Conservation (phyloP, 1,140 invertebrate species). For the Agraylea sexmaculata region DNA sequence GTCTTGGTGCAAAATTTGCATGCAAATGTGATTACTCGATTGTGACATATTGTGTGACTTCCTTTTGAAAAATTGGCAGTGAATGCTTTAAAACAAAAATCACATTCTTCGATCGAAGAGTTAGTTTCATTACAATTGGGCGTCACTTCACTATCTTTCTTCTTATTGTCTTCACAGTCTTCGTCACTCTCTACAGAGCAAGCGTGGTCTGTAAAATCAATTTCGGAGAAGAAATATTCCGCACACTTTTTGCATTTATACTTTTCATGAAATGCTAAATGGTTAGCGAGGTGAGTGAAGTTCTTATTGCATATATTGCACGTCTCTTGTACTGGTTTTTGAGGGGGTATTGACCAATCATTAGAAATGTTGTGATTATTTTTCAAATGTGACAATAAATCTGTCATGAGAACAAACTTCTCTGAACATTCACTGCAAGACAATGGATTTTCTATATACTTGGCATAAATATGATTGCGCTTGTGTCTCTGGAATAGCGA, state of each 20-base stretch:
- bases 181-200: constrained; percentile 36
- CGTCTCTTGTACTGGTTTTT: constrained; percentile 30
- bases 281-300: constrained; percentile 34
- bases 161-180: constrained; percentile 22
- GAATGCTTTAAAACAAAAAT: constrained; percentile 36
- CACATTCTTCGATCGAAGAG: constrained; percentile 27
- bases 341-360: constrained; percentile 32
- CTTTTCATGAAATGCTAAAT: constrained; percentile 36
- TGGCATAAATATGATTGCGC: constrained; percentile 30
- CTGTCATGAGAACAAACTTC: constrained; percentile 33
- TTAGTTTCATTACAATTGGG: neutral
- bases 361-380: constrained; percentile 33
- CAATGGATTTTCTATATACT: constrained; percentile 32
- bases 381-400: constrained; percentile 35
- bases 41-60: constrained; percentile 30
- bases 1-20: constrained; percentile 35
- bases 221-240: constrained; percentile 34
- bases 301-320: constrained; percentile 36
- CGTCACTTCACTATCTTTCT: constrained; percentile 8
- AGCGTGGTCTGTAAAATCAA: constrained; percentile 31
- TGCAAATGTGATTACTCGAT: constrained; percentile 31
- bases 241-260: constrained; percentile 37
- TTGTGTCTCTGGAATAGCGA: constrained; percentile 34
- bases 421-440: constrained; percentile 38
- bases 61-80: constrained; percentile 28